Base-by-base conservation (phyloP, 2,113 vertebrate species). In the Lipotes vexillifer region DNA sequence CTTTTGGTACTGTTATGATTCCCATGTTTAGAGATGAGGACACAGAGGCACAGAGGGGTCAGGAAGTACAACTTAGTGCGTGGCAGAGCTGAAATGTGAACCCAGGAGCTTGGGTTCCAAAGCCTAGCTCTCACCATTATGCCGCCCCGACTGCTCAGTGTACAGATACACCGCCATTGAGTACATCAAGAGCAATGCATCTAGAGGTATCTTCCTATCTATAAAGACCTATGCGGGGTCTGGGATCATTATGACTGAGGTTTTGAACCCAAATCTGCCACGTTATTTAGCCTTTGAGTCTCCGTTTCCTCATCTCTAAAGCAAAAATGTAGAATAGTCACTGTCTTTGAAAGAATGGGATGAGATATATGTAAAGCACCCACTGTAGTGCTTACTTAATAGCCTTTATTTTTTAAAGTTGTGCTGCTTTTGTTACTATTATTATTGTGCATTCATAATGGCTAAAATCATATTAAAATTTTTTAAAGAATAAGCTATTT, bases 261-360 rank as follows among this genome's bases (percentile, higher is more conserved):
- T 52, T 38, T 85, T 49, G 27, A 91, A 71, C 8, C 14, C 18
- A 38, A 20, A 88, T 44, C 29, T 93, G 20, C 31, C 27, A 8
- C 15, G 5, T 89, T 41, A 13, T 17, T 75, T 38, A 93, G 36
- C 59, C 3, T 18, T 23, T 52, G 4, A 88, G 27, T 18, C 6
- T 55, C 38, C 44, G 21, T 71, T 87, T 96, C 31, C 33, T 84
- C 55, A 74, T 92, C 52, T 92, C 63, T 57, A 36, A 63, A 78
- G n/a, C 41, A 44, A 94, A 88, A 78, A 66, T 36, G 13, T 8
- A 78, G 49, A 72, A 18, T 25, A 68, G 8, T 5, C 23, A 13
- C 20, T 74, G 14, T 49, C 72, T 25, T 63, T 14, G 1, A 68
- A 77, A 77, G 63, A 84, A 93, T 6, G 21, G 15, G 41, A 72